These are phyloP conservation scores for Macroglossus sobrinus DNA, from an alignment of 2,113 vertebrate species.

Conservation along the genomic window DNA sequence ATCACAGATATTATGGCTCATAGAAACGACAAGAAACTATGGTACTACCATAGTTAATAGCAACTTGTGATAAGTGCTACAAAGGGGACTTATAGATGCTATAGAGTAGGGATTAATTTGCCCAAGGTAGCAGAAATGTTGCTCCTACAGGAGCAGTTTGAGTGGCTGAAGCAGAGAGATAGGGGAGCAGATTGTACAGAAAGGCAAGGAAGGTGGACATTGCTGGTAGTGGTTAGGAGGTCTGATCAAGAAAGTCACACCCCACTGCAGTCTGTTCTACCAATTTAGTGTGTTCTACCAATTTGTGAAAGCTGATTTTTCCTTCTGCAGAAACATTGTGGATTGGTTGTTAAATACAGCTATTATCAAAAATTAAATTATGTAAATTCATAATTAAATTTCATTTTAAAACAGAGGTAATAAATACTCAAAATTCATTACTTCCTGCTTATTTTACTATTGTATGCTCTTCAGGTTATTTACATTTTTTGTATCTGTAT, in stretches of 20 bases:
- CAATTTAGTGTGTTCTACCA: background rate
- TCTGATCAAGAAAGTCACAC: background rate
- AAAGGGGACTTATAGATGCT: background rate
- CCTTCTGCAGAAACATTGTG: background rate
- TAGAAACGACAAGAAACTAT: background rate
- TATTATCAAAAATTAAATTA: background rate
- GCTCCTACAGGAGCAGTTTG: background rate
- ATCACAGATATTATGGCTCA: background rate
- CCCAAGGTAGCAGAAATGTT: background rate
- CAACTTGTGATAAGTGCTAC: background rate
- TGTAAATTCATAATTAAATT: background rate
- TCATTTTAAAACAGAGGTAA: background rate
- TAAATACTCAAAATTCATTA: background rate
- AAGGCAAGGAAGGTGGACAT: background rate
- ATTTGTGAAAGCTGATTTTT: background rate
- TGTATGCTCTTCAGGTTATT: background rate
- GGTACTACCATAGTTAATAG: background rate
- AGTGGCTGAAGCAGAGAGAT: background rate
- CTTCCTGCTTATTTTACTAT: background rate
- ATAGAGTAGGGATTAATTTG: background rate
- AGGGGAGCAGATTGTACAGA: background rate
- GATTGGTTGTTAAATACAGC: background rate
- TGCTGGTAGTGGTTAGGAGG: background rate
- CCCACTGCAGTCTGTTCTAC: background rate
- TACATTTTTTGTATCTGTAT: background rate